Conservation (phyloP, 35 echinoderm and acorn worm species). For the Lytechinus pictus region DNA sequence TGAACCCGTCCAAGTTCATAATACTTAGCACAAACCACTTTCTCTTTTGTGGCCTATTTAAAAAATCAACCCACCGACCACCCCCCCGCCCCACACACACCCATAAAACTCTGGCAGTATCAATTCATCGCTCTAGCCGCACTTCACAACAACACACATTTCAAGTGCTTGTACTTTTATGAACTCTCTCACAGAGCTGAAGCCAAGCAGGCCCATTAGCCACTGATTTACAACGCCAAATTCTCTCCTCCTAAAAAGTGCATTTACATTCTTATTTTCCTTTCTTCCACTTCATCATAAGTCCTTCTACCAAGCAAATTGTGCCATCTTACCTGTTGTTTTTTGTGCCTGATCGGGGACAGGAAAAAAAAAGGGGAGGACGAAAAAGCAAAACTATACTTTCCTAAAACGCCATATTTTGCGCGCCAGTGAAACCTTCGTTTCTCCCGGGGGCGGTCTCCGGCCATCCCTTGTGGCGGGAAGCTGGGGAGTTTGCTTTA, state of each 20-base stretch:
- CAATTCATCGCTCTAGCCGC: background rate
- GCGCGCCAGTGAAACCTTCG: background rate
- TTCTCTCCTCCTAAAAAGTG: background rate
- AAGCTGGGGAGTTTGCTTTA: background rate
- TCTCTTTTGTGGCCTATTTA: too few relatives aligned
- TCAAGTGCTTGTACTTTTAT: constrained; percentile 12
- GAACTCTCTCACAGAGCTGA: background rate
- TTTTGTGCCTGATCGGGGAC: background rate
- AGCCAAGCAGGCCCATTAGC: background rate
- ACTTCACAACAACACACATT: background rate
- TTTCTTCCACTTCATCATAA: background rate
- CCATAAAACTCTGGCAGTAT: background rate
- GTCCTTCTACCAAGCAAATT: constrained; percentile 11
- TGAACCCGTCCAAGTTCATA: background rate
- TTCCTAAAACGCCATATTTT: background rate
- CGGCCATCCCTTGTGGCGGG: background rate
- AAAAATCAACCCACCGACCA: too few relatives aligned
- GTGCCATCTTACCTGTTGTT: background rate
- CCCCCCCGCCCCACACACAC: background rate
- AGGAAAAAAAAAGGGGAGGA: background rate
- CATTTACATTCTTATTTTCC: background rate
- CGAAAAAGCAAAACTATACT: background rate
- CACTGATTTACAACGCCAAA: background rate
- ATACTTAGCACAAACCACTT: background rate
- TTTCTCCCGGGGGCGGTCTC: background rate